These are phyloP conservation scores for Xiphias gladius DNA, from an alignment of 2,113 vertebrate species.

Conservation along the genomic window DNA sequence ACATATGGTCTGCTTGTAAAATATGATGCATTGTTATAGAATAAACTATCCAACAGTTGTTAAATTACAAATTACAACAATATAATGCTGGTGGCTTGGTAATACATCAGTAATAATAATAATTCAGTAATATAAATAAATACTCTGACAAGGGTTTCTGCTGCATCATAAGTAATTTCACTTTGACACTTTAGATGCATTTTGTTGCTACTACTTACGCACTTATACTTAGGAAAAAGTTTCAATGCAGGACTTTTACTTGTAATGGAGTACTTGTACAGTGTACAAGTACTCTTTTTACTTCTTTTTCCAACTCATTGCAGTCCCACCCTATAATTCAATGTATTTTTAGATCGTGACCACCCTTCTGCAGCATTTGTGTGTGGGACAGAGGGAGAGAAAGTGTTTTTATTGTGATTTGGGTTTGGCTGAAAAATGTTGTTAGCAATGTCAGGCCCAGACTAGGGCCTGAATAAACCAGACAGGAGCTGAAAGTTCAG, in stretches of 20 bases:
- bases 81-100: too few relatives aligned
- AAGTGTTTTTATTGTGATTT: not conserved
- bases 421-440: not conserved
- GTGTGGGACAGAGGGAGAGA: too few relatives aligned
- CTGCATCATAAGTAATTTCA: too few relatives aligned
- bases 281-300: not conserved
- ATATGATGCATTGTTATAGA: too few relatives aligned
- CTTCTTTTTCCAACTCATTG: not conserved
- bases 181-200: too few relatives aligned
- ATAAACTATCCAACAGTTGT: too few relatives aligned
- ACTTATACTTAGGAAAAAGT: not conserved
- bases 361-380: not conserved
- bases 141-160: too few relatives aligned
- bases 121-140: too few relatives aligned
- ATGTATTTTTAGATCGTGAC: not conserved
- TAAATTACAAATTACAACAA: too few relatives aligned
- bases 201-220: not conserved
- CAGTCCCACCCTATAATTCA: too few relatives aligned
- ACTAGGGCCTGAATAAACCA: not conserved
- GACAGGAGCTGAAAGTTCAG: not conserved
- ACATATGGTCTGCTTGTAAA: too few relatives aligned
- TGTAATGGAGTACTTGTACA: not conserved
- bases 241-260: not conserved
- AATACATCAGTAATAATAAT: too few relatives aligned
- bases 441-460: not conserved